Percentiles rank a stretch among this genome's conserved stretches.
phyloP scores from a whole-genome alignment of 2,797 vertebrate genomes.

The Argentina silus region DNA sequence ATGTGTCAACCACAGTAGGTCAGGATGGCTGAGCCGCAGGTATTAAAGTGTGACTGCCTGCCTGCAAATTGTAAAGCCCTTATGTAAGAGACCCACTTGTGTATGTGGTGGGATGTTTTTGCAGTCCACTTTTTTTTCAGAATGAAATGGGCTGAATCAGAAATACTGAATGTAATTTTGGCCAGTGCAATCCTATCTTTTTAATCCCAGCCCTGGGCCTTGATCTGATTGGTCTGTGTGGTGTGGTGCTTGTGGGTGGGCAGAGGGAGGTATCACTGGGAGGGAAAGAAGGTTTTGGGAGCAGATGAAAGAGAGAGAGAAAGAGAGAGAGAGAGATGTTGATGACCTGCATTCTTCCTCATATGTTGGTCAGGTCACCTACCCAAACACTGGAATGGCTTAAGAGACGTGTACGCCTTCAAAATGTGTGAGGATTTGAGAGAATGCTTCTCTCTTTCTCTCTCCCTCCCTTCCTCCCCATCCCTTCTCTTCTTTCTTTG shows the following conservation, averaged over 20 bases:
- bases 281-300: conserved; percentile 60
- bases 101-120: conserved; percentile 40
- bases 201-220: conserved; percentile 68
- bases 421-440: no score
- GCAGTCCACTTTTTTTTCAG: conserved; percentile 9
- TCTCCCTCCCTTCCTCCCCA: neutral
- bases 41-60: neutral
- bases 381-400: conserved; percentile 45
- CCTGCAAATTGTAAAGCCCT: conserved; percentile 46
- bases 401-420: conserved; percentile 42
- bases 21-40: conserved; percentile 31
- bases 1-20: conserved; percentile 45
- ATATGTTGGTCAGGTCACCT: conserved; percentile 66
- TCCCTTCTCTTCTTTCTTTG: neutral
- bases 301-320: conserved; percentile 56
- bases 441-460: neutral
- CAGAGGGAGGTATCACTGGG: conserved; percentile 38
- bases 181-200: conserved; percentile 62
- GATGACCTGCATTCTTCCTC: conserved; percentile 73
- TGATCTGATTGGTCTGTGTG: conserved; percentile 64
- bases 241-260: conserved; percentile 55
- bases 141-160: neutral
- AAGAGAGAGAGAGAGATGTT: conserved; percentile 56
- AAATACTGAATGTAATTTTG: conserved; percentile 58
- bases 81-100: conserved; percentile 63